Conservation (phyloP, 1,140 invertebrate species). For the Drosophila auraria region DNA sequence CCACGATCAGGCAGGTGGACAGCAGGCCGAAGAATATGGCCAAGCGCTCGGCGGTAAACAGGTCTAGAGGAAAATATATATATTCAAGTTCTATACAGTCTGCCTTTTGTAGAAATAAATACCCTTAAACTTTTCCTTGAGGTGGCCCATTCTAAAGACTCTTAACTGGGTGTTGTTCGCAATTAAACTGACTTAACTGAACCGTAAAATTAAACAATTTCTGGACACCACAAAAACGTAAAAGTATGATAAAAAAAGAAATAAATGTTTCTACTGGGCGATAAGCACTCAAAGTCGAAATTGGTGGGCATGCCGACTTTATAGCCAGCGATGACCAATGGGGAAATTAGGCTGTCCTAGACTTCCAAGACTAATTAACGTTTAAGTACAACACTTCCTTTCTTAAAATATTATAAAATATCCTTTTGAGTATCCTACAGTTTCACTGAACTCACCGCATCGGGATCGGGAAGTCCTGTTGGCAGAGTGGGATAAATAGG, state of each 20-base stretch:
- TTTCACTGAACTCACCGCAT: slow-evolving; percentile 59
- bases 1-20: slow-evolving; percentile 59
- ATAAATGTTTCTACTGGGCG: slow-evolving; percentile 19
- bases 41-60: slow-evolving; percentile 56
- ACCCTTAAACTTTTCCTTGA: slow-evolving; percentile 55
- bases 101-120: slow-evolving; percentile 12
- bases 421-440: neutral
- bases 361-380: neutral
- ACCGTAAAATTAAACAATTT: slow-evolving; percentile 11
- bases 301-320: slow-evolving; percentile 69
- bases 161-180: slow-evolving; percentile 18
- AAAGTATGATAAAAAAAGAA: slow-evolving; percentile 52
- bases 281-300: slow-evolving; percentile 56
- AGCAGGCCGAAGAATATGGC: slow-evolving; percentile 75
- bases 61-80: slow-evolving; percentile 40
- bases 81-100: neutral
- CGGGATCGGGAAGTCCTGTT: slow-evolving; percentile 70
- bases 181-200: slow-evolving; percentile 50
- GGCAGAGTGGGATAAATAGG: slow-evolving; percentile 77
- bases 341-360: slow-evolving; percentile 11
- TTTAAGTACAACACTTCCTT: neutral
- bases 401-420: no score
- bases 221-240: neutral
- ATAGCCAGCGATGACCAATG: slow-evolving; percentile 28
- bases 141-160: slow-evolving; percentile 41